phyloP scores from a whole-genome alignment of 2,888 invertebrate species.

The Poecilobothrus nobilitatus region DNA sequence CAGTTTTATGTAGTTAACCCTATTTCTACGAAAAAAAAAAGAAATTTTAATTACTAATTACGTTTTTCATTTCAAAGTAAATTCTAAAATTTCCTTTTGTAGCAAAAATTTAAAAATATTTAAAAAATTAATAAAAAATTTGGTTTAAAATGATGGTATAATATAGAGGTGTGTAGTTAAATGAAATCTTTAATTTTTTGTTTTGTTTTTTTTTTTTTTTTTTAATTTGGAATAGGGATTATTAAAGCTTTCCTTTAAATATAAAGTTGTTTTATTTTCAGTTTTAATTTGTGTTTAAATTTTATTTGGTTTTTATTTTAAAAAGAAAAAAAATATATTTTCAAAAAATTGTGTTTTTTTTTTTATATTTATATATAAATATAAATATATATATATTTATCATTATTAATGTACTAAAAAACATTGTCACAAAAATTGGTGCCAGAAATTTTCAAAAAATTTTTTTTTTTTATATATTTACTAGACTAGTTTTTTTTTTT shows the following conservation, averaged over 20 bases:
- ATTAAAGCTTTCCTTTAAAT: not conserved
- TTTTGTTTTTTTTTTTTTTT: no score
- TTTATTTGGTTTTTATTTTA: not conserved
- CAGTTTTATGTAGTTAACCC: no score
- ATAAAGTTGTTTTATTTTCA: not conserved
- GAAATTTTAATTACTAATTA: no score
- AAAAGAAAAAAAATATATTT: not conserved
- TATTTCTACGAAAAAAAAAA: no score
- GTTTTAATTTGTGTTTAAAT: not conserved
- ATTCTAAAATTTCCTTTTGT: no score
- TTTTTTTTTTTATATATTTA: not conserved
- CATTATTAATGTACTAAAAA: not conserved
- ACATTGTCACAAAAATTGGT: constrained; percentile 1
- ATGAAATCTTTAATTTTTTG: not conserved
- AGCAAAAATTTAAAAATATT: not conserved
- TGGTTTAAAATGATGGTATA: no score
- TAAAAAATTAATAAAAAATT: not conserved
- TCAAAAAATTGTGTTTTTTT: not conserved
- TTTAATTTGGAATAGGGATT: not conserved
- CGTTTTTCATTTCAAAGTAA: no score
- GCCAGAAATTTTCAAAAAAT: constrained; percentile 6
- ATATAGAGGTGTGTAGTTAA: not conserved
- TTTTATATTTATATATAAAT: not conserved
- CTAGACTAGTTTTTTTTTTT: not conserved
- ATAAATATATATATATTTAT: not conserved